These are phyloP conservation scores for Ganaspis sp. DNA, from an alignment of 1,140 invertebrate genomes.

Conservation along the genomic window DNA sequence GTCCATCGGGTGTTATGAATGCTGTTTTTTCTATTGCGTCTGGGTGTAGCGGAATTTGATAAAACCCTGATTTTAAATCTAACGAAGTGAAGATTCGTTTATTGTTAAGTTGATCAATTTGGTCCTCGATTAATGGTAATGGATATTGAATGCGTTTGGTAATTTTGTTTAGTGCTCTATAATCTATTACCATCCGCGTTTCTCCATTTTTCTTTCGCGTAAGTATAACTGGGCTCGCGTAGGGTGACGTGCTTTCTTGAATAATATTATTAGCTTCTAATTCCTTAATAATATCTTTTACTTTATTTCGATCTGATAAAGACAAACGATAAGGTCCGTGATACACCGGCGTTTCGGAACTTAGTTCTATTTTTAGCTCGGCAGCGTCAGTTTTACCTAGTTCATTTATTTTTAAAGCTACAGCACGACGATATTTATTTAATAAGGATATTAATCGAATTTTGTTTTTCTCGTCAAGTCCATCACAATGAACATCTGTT, in stretches of 20 bases:
- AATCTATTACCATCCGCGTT: not conserved
- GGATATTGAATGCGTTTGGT: not conserved
- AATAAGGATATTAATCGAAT: not conserved
- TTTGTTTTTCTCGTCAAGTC: no score
- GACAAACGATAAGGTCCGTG: not conserved
- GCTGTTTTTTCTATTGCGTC: not conserved
- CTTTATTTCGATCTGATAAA: not conserved
- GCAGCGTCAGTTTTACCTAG: not conserved
- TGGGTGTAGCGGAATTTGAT: conserved; percentile 68
- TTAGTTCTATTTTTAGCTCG: not conserved
- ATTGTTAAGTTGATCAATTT: conserved; percentile 27
- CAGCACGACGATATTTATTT: not conserved
- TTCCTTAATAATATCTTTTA: not conserved
- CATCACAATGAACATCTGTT: not conserved
- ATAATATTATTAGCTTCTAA: not conserved
- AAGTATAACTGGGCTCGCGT: not conserved
- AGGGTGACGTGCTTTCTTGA: not conserved
- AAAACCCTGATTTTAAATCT: conserved; percentile 75
- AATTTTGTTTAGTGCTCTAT: not conserved
- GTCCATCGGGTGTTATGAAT: conserved; percentile 20
- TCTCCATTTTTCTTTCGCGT: not conserved
- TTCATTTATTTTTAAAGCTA: not conserved
- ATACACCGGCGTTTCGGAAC: not conserved
- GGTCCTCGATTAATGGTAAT: not conserved
- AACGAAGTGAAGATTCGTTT: conserved; percentile 69